Evolutionary conservation across 1,140 invertebrate species (phyloP).

Genomic region (Halictus rubicundus): DNA sequence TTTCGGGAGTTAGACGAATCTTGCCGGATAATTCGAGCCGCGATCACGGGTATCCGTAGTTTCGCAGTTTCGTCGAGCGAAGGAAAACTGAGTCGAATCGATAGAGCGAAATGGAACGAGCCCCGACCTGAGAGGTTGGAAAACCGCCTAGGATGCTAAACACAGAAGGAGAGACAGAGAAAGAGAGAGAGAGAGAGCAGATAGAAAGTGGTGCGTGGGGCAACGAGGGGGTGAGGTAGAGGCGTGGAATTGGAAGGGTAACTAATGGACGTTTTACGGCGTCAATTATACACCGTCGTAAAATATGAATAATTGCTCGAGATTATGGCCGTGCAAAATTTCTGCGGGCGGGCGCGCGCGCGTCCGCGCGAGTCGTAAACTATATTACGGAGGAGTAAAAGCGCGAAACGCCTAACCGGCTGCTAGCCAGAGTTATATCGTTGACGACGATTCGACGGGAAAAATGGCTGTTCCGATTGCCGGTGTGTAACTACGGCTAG

Average conservation of each 20-base stretch:
- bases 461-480: neutral
- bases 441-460: neutral
- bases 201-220: neutral
- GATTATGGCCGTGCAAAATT: conserved; percentile 69
- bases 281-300: conserved; percentile 74
- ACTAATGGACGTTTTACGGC: conserved; percentile 77
- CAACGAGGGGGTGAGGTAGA: neutral
- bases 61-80: neutral
- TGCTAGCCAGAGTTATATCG: neutral
- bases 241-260: conserved; percentile 64
- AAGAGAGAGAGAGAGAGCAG: conserved; percentile 19
- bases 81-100: conserved; percentile 40
- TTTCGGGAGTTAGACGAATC: too few relatives aligned
- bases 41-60: conserved; percentile 4
- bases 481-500: neutral
- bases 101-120: conserved; percentile 14
- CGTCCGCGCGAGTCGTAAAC: conserved; percentile 52
- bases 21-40: conserved; percentile 19
- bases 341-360: conserved; percentile 41
- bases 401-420: conserved; percentile 33
- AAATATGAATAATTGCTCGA: conserved; percentile 76
- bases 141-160: conserved; percentile 45
- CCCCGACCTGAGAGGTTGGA: neutral
- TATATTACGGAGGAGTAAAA: conserved; percentile 47
- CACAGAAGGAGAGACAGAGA: neutral